These are phyloP conservation scores for Notechis scutatus DNA, from an alignment of 2,113 vertebrate species.

Conservation along the genomic window DNA sequence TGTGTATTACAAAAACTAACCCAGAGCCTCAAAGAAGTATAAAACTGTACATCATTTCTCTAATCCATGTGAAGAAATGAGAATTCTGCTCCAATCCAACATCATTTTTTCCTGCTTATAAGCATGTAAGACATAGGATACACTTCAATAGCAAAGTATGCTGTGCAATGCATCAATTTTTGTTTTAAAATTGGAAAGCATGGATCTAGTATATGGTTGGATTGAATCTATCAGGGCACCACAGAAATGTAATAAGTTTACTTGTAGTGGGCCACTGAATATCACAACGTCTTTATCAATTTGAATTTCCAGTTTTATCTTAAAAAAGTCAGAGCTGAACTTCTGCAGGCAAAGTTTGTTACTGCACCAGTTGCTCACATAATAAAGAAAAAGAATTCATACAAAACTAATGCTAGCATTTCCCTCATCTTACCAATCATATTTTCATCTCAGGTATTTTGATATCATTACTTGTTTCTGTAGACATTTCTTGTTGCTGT, in stretches of 20 bases:
- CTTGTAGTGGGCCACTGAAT: not conserved
- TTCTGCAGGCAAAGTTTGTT: not conserved
- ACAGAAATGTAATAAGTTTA: not conserved
- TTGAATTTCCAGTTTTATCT: not conserved
- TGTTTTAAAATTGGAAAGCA: not conserved
- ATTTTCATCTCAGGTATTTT: not conserved
- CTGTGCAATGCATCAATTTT: not conserved
- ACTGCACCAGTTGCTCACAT: not conserved
- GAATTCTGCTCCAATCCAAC: not conserved
- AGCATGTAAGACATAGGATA: not conserved
- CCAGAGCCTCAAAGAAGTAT: not conserved
- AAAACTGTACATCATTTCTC: not conserved
- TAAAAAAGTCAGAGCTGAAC: not conserved
- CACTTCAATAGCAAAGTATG: not conserved
- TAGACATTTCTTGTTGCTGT: not conserved
- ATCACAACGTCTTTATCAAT: not conserved
- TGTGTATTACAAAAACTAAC: not conserved
- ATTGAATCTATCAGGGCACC: not conserved
- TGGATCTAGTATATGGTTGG: not conserved
- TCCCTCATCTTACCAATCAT: not conserved
- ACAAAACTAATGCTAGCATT: not conserved
- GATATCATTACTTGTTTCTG: not conserved
- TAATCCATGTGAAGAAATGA: not conserved
- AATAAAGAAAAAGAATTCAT: not conserved
- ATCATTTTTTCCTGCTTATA: not conserved